Evolutionary conservation across 2,888 invertebrate genomes (phyloP), one percentile per base, ranked within the genome.

Genomic region (Apamea anceps): DNA sequence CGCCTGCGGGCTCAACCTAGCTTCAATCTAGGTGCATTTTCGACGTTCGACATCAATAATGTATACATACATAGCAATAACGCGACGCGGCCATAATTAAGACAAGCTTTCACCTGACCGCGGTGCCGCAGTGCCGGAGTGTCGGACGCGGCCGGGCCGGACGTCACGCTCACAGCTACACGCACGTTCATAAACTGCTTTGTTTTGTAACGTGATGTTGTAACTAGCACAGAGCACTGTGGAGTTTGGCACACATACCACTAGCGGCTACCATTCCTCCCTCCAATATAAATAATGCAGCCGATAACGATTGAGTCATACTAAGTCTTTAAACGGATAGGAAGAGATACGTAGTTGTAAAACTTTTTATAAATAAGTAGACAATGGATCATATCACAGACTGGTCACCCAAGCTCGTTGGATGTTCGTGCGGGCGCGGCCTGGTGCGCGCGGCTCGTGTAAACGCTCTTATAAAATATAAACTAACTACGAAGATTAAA

Each of bases 341-440:
- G 85, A 85, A 85, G 72, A 72, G 48, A 48, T 57, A 85, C 62
- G 28, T 63, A 25, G 15, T 28, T 70, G 48, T 79, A 79, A 48
- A 67, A 54, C 18, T 42, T 70, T 78, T 45, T 62, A 66, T 57
- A 71, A 74, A 86, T 90, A 15, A 15, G 15, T 48, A 90, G 88
- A 89, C 87, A 87, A 77, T 80, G 77, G 72, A 83, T 87, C 72
- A 85, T 88, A 89, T 90, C 91, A 91, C 91, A 90, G 90, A 87
- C 74, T 65, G 74, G 51, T 75, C 79, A 79, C 72, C 57, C 80
- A 71, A 78, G 65, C 68, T 54, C n/a, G 78, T 72, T 72, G 79
- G 72, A 82, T 71, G 77, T 28, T 72, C 62, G 83, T 80, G 87
- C 86, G 74, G 72, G 72, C 60, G 68, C 79, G 57, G 63, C 28